phyloP scores from a whole-genome alignment of 2,797 vertebrate species.

The Nannoperca obscura region DNA sequence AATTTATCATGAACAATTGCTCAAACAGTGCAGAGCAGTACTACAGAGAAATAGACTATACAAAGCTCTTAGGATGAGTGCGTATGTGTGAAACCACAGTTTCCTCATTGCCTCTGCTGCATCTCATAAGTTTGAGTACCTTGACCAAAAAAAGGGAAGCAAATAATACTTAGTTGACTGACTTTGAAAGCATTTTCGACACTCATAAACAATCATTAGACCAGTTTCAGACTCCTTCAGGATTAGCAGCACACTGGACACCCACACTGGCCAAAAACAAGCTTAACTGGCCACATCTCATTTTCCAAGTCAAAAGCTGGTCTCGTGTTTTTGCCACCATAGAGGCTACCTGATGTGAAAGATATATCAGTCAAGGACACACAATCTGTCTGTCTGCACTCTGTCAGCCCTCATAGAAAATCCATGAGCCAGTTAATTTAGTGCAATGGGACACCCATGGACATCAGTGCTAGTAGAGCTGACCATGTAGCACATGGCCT shows the following conservation, averaged over 20 bases:
- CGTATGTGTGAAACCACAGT: conserved; percentile 31
- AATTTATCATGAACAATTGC: neutral
- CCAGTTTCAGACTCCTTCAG: conserved; percentile 23
- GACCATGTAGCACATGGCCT: conserved; percentile 65
- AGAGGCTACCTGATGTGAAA: conserved; percentile 30
- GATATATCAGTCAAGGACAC: conserved; percentile 39
- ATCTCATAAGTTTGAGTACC: conserved; percentile 25
- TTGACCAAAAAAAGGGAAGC: conserved; percentile 38
- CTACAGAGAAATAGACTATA: neutral
- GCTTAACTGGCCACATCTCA: conserved; percentile 33
- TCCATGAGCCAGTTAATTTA: conserved; percentile 76
- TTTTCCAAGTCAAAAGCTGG: conserved; percentile 23
- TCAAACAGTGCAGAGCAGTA: conserved; percentile 11
- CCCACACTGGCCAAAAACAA: conserved; percentile 8
- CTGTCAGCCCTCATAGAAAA: conserved; percentile 69
- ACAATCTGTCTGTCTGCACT: conserved; percentile 53
- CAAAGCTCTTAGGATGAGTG: conserved; percentile 10
- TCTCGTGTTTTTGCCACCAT: neutral
- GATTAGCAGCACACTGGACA: conserved; percentile 26
- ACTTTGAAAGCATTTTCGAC: conserved; percentile 7
- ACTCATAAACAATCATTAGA: conserved; percentile 8
- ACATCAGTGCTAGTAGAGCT: conserved; percentile 52
- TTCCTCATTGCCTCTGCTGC: conserved; percentile 42
- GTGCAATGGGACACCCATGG: conserved; percentile 61
- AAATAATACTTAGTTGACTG: conserved; percentile 20